Conservation (phyloP, 1,140 invertebrate species). For the Drosophila gunungcola region DNA sequence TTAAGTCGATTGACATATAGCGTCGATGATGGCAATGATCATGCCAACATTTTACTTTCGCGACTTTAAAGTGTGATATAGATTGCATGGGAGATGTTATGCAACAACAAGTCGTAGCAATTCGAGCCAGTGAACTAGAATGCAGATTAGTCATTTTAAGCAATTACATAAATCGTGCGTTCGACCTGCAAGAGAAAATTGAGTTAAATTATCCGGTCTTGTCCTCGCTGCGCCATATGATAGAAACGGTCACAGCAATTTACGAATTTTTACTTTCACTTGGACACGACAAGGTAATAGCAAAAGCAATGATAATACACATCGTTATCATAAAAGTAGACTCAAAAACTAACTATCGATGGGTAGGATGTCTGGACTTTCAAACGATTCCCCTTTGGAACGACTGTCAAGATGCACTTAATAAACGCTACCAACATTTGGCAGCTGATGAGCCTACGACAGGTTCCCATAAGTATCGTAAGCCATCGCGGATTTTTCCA, state of each 20-base stretch:
- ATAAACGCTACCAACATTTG: not conserved
- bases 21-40: not conserved
- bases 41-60: not conserved
- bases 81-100: slow-evolving; percentile 1
- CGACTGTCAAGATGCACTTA: slow-evolving; percentile 1
- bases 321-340: too few relatives aligned
- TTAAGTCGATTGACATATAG: not conserved
- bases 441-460: not conserved
- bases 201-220: not conserved
- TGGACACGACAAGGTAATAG: too few relatives aligned
- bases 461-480: not conserved
- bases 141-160: too few relatives aligned
- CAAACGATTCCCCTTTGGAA: not conserved
- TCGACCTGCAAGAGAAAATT: not conserved
- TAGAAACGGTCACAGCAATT: too few relatives aligned
- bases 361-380: too few relatives aligned
- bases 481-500: not conserved
- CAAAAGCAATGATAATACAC: too few relatives aligned
- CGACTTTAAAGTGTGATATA: not conserved
- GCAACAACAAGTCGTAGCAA: not conserved
- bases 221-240: not conserved
- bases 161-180: too few relatives aligned
- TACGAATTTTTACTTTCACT: too few relatives aligned
- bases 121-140: too few relatives aligned
- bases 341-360: too few relatives aligned